Conservation (phyloP, 2,113 vertebrate genomes). For the Glaucidium brasilianum region DNA sequence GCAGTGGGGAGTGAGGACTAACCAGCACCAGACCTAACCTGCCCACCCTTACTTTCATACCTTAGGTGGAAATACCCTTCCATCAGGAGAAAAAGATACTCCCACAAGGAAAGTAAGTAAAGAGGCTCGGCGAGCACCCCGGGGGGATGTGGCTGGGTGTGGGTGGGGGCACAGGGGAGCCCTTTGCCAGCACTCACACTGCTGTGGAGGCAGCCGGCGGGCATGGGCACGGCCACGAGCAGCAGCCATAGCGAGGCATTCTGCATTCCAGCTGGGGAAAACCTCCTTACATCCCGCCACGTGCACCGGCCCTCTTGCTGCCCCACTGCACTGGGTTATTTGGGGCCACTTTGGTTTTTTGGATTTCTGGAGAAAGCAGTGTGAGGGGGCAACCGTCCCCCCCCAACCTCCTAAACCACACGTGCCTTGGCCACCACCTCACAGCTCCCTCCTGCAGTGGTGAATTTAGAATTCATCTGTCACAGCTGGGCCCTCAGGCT, state of each 20-base stretch:
- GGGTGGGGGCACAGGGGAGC: not conserved
- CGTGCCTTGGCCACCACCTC: rapidly evolving
- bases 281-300: not conserved
- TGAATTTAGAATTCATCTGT: rapidly evolving
- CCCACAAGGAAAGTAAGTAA: constrained; percentile 39
- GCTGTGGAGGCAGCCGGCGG: rapidly evolving
- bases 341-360: not conserved
- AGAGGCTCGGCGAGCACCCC: rapidly evolving
- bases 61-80: not conserved
- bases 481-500: rapidly evolving
- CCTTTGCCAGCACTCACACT: not conserved
- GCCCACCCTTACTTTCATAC: not conserved
- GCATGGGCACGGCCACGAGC: rapidly evolving
- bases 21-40: not conserved
- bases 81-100: not conserved
- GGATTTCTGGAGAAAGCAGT: not conserved
- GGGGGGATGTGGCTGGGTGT: rapidly evolving
- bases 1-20: rapidly evolving
- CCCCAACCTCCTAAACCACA: rapidly evolving
- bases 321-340: not conserved
- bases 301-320: not conserved
- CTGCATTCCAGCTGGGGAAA: rapidly evolving
- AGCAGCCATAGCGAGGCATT: not conserved
- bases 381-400: rapidly evolving
- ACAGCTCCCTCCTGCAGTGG: not conserved